Conservation (phyloP, 2,888 invertebrate species). For the Agonopterix heracliana region DNA sequence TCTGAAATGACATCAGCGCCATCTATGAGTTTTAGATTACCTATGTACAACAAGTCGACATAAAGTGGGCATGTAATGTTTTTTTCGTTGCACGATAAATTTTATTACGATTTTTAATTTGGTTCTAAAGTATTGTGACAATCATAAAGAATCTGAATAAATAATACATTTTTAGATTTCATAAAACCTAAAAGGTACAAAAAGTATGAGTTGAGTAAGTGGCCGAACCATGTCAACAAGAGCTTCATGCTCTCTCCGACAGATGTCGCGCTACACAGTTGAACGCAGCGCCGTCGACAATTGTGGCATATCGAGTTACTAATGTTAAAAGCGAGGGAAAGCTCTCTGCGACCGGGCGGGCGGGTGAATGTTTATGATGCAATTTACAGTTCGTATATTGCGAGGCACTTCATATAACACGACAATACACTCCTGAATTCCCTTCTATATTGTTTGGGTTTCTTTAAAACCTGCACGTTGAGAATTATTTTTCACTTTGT, state of each 20-base stretch:
- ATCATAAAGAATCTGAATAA: too few species aligned
- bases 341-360: constrained; percentile 15
- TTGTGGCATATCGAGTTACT: constrained; percentile 29
- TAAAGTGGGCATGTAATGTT: too few species aligned
- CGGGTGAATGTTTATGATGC: constrained; percentile 63
- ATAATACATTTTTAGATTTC: too few species aligned
- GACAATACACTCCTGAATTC: constrained; percentile 54
- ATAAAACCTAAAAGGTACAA: too few species aligned
- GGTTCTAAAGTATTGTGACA: too few species aligned
- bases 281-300: constrained; percentile 22
- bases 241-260: constrained; percentile 37
- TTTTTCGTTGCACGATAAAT: too few species aligned
- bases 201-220: too few species aligned
- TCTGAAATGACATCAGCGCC: too few species aligned
- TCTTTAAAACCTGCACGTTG: constrained; percentile 26
- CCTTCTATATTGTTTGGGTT: constrained; percentile 30
- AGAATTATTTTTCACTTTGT: constrained; percentile 8
- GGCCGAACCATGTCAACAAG: constrained; percentile 6
- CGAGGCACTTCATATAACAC: constrained; percentile 61
- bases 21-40: too few species aligned
- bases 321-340: constrained; percentile 29
- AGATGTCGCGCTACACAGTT: constrained; percentile 49
- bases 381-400: constrained; percentile 68
- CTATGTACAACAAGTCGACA: too few species aligned
- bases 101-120: too few species aligned